These are phyloP conservation scores for Zoroaster sp. DNA, from an alignment of 53 echinoderm and acorn worm species.

Conservation along the genomic window DNA sequence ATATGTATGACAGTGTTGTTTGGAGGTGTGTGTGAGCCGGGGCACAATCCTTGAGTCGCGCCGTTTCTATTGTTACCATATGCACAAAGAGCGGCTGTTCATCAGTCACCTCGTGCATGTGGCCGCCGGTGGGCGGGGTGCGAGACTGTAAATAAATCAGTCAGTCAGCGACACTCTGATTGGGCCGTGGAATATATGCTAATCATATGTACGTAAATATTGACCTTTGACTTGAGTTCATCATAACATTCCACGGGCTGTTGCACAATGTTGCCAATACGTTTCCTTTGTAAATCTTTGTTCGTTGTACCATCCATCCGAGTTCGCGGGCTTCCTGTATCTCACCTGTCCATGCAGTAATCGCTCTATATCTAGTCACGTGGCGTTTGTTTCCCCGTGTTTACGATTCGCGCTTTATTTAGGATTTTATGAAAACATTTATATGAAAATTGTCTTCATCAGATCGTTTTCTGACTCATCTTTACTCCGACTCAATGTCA, in stretches of 20 bases:
- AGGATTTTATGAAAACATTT: neutral
- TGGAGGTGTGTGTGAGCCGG: constrained; percentile 2
- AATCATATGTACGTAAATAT: constrained; percentile 22
- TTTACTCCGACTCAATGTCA: too few species aligned
- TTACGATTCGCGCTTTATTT: neutral
- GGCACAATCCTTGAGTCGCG: constrained; percentile 21
- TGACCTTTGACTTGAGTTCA: neutral
- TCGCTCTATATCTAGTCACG: neutral
- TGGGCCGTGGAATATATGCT: constrained; percentile 8
- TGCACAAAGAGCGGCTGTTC: constrained; percentile 22
- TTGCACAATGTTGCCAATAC: neutral
- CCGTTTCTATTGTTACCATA: constrained; percentile 53
- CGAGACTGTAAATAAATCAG: constrained; percentile 34
- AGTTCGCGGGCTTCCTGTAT: neutral
- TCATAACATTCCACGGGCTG: neutral
- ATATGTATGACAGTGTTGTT: neutral
- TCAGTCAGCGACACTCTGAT: constrained; percentile 17
- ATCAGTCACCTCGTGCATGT: neutral
- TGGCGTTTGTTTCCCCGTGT: neutral
- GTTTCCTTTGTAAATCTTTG: neutral
- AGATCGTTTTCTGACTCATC: too few species aligned
- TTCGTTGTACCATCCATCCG: neutral
- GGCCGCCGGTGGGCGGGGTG: constrained; percentile 28
- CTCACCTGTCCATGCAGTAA: neutral
- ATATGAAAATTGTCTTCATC: neutral